Evolutionary conservation across 1,140 invertebrate genomes (phyloP).

Genomic region (Neocloeon triangulifer): DNA sequence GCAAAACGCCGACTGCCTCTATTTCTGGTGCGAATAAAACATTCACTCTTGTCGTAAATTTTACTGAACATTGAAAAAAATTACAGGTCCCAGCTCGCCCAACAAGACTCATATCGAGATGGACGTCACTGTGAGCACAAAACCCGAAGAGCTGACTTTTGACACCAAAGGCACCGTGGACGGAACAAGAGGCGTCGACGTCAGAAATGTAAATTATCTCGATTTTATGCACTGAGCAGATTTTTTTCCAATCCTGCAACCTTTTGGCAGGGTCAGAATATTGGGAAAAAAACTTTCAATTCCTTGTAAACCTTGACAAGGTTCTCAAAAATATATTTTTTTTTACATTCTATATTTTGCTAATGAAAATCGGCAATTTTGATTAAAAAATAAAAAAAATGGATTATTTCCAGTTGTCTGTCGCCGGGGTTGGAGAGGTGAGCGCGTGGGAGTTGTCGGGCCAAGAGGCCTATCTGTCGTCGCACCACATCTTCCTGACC

Average conservation of each 20-base stretch:
- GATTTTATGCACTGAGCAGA: too few species aligned
- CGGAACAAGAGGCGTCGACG: conserved; percentile 42
- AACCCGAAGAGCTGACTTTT: conserved; percentile 34
- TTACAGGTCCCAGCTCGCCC: conserved; percentile 18
- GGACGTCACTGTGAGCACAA: conserved; percentile 25
- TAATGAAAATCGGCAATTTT: too few species aligned
- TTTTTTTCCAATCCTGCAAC: too few species aligned
- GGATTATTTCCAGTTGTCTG: conserved; percentile 24
- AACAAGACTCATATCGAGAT: conserved; percentile 25
- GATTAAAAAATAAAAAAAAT: too few species aligned
- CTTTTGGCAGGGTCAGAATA: too few species aligned
- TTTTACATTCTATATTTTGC: conserved; percentile 1
- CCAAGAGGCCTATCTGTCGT: conserved; percentile 50
- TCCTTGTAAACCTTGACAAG: too few species aligned
- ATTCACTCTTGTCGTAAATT: too few species aligned
- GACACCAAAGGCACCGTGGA: conserved; percentile 36
- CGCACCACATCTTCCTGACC: conserved; percentile 44
- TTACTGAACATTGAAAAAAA: too few species aligned
- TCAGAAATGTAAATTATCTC: conserved; percentile 31
- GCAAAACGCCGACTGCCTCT: too few species aligned
- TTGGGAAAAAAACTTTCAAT: too few species aligned
- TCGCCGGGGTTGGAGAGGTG: conserved; percentile 32
- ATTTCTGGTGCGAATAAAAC: too few species aligned
- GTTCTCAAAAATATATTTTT: neutral
- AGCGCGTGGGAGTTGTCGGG: conserved; percentile 68